Evolutionary conservation across 2,113 vertebrate species (phyloP).

Genomic region (Bambusicola thoracicus): DNA sequence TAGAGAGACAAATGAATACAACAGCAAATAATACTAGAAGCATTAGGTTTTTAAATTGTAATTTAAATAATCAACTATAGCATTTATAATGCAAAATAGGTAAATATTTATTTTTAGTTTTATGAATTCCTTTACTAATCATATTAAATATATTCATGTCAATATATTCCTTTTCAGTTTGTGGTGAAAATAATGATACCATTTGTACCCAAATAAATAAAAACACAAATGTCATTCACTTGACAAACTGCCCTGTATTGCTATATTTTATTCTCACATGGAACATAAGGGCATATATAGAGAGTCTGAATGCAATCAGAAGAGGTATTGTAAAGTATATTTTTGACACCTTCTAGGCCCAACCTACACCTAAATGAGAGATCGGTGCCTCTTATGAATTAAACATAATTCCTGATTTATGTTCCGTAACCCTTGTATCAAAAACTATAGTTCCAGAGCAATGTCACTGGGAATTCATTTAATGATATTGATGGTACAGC

Average conservation of each 20-base stretch:
- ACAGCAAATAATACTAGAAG: background rate
- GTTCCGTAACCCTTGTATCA: slow-evolving; percentile 76
- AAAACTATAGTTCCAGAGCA: slow-evolving; percentile 77
- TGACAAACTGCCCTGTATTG: slow-evolving; percentile 61
- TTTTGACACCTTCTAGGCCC: slow-evolving; percentile 74
- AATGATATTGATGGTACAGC: slow-evolving; percentile 79
- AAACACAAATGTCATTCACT: slow-evolving; percentile 61
- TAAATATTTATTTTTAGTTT: slow-evolving; percentile 15
- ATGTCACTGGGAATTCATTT: slow-evolving; percentile 80
- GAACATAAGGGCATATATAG: slow-evolving; percentile 34
- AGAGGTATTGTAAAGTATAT: slow-evolving; percentile 78
- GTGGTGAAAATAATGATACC: slow-evolving; percentile 58
- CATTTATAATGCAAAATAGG: slow-evolving; percentile 7
- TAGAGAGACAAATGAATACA: background rate
- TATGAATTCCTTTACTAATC: slow-evolving; percentile 28
- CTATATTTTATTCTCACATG: slow-evolving; percentile 67
- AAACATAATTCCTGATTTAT: slow-evolving; percentile 84
- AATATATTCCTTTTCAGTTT: slow-evolving; percentile 43
- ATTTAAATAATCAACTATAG: background rate
- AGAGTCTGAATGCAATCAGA: slow-evolving; percentile 72
- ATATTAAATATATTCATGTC: slow-evolving; percentile 52
- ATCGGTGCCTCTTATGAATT: slow-evolving; percentile 80
- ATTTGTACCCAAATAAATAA: slow-evolving; percentile 69
- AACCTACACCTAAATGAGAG: slow-evolving; percentile 75
- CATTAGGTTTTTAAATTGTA: background rate